Conservation (phyloP, 2,888 invertebrate species). For the Macrostomum cliftonense region DNA sequence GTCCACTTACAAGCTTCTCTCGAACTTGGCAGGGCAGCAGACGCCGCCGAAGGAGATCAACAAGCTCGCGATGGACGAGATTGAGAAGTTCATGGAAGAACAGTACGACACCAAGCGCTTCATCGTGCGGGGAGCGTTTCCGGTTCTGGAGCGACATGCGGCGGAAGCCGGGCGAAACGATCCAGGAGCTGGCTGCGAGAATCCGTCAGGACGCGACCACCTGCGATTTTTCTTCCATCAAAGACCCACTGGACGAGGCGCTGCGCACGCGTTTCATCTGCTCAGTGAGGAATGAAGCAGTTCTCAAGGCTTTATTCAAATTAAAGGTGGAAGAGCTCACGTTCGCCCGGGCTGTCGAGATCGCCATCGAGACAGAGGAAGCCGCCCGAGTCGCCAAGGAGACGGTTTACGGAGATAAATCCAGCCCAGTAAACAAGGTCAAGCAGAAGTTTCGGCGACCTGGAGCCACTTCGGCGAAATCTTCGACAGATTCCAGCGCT, state of each 20-base stretch:
- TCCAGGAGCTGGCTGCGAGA: too few species aligned
- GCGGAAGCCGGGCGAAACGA: slow-evolving; percentile 14
- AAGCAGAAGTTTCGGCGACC: slow-evolving; percentile 6
- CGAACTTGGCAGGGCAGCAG: slow-evolving; percentile 6
- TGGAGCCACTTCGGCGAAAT: not conserved
- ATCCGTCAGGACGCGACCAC: slow-evolving; percentile 14
- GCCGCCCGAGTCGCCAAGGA: slow-evolving; percentile 14
- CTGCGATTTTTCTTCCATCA: slow-evolving; percentile 14
- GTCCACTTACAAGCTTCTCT: slow-evolving; percentile 8
- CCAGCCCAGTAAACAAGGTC: slow-evolving; percentile 7
- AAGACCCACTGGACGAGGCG: slow-evolving; percentile 13
- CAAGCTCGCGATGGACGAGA: slow-evolving; percentile 8
- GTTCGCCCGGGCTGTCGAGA: slow-evolving; percentile 11
- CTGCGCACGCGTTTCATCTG: slow-evolving; percentile 14
- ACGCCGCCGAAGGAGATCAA: slow-evolving; percentile 10
- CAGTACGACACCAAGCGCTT: slow-evolving; percentile 13
- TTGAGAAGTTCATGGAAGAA: slow-evolving; percentile 10
- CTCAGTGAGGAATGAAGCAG: slow-evolving; percentile 12
- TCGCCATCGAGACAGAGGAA: slow-evolving; percentile 14
- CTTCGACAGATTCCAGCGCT: too few species aligned
- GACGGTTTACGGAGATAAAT: slow-evolving; percentile 11
- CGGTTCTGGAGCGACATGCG: slow-evolving; percentile 14
- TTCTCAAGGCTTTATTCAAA: slow-evolving; percentile 14
- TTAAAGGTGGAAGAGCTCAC: slow-evolving; percentile 12
- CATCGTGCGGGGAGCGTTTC: slow-evolving; percentile 13